phyloP scores from a whole-genome alignment of 2,888 invertebrate species.

The Pheosia gnoma region DNA sequence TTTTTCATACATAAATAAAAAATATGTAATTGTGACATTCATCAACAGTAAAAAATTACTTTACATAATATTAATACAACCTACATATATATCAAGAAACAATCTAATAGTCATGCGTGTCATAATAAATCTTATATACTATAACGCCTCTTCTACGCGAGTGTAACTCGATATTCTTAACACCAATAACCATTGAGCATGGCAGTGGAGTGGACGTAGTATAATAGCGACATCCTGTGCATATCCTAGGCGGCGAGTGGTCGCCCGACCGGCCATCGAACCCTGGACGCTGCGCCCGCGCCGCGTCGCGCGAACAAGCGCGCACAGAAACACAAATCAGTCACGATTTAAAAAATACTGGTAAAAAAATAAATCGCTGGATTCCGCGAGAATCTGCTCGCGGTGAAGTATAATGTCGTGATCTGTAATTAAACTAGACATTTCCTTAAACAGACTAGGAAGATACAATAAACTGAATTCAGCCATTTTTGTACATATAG shows the following conservation, averaged over 20 bases:
- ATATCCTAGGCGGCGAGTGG: conserved; percentile 61
- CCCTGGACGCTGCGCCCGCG: conserved; percentile 54
- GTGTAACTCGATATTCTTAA: conserved; percentile 28
- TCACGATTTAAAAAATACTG: conserved; percentile 33
- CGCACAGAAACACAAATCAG: conserved; percentile 29
- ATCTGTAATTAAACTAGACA: neutral
- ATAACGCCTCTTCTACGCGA: conserved; percentile 1
- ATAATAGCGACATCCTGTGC: conserved; percentile 72
- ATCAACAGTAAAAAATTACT: neutral
- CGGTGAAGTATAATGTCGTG: neutral
- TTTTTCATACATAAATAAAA: neutral
- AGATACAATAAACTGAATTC: too few species aligned
- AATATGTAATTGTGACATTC: neutral
- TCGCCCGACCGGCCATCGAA: conserved; percentile 72
- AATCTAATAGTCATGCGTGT: neutral
- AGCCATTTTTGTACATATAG: too few species aligned
- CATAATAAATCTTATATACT: neutral
- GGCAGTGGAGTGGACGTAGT: conserved; percentile 38
- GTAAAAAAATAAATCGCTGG: conserved; percentile 20
- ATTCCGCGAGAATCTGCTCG: conserved; percentile 13
- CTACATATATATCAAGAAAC: neutral
- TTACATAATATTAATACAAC: neutral
- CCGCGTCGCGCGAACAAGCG: conserved; percentile 32
- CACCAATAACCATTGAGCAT: conserved; percentile 34
- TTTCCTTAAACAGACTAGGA: neutral